phyloP scores from a whole-genome alignment of 2,888 invertebrate species.

The Drosophila nigricruria region DNA sequence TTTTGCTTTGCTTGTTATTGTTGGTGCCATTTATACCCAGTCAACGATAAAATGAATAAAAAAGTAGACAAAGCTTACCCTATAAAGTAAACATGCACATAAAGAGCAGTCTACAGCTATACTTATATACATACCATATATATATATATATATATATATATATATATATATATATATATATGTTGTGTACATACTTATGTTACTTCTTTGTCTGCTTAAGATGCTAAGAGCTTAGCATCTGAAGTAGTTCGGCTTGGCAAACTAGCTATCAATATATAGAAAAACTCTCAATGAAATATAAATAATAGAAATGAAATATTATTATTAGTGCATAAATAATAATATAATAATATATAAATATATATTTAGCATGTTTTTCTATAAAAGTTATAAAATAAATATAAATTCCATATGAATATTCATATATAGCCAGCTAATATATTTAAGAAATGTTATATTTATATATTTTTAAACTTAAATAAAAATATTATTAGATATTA shows the following conservation, averaged over 20 bases:
- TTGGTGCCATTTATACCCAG: constrained; percentile 41
- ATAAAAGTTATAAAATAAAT: no score
- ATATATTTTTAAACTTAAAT: no score
- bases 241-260: not conserved
- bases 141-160: not conserved
- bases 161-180: no score
- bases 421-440: no score
- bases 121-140: not conserved
- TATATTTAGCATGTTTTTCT: no score
- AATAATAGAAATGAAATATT: no score
- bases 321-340: not conserved
- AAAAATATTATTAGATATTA: no score
- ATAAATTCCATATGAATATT: no score
- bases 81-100: constrained; percentile 13
- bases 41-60: constrained; percentile 24
- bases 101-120: not conserved
- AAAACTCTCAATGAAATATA: not conserved
- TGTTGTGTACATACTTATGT: no score
- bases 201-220: not conserved
- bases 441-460: no score
- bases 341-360: not conserved
- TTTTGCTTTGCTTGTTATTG: constrained; percentile 49
- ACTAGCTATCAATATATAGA: not conserved
- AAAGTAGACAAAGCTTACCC: constrained; percentile 10
- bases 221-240: constrained; percentile 1